These are phyloP conservation scores for Todus mexicanus DNA, from an alignment of 2,797 vertebrate genomes.

Conservation along the genomic window DNA sequence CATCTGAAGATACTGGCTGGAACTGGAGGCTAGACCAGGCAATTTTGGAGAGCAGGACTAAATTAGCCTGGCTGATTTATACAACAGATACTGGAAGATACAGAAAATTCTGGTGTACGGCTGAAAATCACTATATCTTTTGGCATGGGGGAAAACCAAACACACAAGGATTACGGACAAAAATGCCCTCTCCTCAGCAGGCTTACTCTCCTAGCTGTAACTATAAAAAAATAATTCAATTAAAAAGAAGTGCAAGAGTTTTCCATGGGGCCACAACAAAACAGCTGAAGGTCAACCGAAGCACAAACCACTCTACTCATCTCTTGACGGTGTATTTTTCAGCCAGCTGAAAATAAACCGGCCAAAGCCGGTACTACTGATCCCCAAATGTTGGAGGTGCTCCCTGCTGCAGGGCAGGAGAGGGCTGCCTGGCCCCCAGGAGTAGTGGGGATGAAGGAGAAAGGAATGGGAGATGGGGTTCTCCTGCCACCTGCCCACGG, in stretches of 20 bases:
- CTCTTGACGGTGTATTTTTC: background rate
- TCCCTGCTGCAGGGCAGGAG: background rate
- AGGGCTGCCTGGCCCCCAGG: background rate
- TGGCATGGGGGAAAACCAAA: background rate
- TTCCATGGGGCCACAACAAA: background rate
- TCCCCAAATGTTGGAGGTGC: rapidly evolving
- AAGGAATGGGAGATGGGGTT: background rate
- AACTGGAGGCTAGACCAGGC: background rate
- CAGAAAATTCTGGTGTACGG: background rate
- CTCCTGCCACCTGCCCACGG: background rate
- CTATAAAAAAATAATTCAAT: background rate
- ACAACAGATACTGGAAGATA: background rate
- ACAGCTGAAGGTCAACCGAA: background rate
- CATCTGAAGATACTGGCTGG: background rate
- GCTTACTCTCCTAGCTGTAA: background rate
- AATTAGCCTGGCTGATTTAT: background rate
- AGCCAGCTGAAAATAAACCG: background rate
- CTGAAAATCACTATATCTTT: background rate
- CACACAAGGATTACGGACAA: background rate
- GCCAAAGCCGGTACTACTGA: background rate
- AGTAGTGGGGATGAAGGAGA: background rate
- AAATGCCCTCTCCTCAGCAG: background rate
- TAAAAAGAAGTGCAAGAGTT: background rate
- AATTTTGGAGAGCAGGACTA: background rate
- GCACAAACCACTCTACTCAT: background rate